These are phyloP conservation scores for Orycteropus afer DNA, from an alignment of 2,113 vertebrate species.

Conservation along the genomic window DNA sequence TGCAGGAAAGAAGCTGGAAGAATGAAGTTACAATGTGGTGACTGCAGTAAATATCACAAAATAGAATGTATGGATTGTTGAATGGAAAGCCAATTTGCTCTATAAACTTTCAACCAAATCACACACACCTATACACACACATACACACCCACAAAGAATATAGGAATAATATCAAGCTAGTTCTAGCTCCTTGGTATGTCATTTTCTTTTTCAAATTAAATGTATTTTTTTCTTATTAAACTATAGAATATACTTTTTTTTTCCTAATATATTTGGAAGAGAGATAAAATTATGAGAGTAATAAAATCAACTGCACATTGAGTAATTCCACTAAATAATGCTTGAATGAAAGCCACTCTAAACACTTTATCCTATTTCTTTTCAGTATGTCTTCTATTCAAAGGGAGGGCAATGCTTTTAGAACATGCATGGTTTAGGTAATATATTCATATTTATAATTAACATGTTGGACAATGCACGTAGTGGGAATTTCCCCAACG, in stretches of 20 bases:
- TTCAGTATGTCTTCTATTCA: neutral
- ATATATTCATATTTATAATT: neutral
- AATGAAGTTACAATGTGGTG: too few species aligned
- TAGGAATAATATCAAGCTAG: neutral
- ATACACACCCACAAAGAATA: too few species aligned
- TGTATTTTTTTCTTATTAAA: neutral
- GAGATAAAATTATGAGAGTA: neutral
- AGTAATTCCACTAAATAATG: neutral
- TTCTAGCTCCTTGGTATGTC: neutral
- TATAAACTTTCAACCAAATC: too few species aligned
- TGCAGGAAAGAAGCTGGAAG: too few species aligned
- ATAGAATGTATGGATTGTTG: too few species aligned
- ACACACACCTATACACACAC: too few species aligned
- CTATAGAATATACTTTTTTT: neutral
- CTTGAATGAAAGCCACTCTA: neutral
- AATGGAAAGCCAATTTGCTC: too few species aligned
- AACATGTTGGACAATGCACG: neutral
- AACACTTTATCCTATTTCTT: neutral
- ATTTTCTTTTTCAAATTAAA: neutral
- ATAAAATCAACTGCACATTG: neutral
- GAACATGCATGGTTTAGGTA: neutral
- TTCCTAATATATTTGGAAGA: neutral
- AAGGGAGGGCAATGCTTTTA: neutral
- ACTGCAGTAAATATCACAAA: too few species aligned
- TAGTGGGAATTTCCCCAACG: neutral